Conservation (phyloP, 2,797 vertebrate genomes). For the Botia almorhae region DNA sequence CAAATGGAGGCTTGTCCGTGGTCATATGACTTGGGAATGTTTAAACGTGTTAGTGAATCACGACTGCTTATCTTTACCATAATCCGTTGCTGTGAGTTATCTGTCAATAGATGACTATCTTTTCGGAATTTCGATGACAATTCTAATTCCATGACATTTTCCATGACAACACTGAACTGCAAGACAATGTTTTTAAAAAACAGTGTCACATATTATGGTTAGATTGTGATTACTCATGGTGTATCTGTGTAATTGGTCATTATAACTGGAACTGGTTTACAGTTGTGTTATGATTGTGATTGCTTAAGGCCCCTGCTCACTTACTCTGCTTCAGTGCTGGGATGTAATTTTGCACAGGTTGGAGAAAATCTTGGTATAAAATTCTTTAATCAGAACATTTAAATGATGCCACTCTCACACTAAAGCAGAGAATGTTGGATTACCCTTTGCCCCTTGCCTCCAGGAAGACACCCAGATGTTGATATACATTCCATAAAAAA, state of each 20-base stretch:
- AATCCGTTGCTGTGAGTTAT: not conserved
- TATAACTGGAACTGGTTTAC: not conserved
- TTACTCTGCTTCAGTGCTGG: too few species aligned
- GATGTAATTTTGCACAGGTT: too few species aligned
- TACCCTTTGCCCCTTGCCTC: not conserved
- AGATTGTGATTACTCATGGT: not conserved
- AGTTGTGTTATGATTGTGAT: not conserved
- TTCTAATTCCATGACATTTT: too few species aligned
- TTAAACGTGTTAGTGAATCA: not conserved
- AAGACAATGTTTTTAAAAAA: not conserved
- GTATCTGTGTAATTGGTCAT: not conserved
- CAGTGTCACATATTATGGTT: not conserved
- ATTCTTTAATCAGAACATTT: too few species aligned
- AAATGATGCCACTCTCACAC: not conserved
- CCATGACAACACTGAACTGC: too few species aligned
- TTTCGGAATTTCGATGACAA: slow-evolving; percentile 6
- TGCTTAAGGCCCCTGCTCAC: too few species aligned
- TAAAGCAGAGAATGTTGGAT: not conserved
- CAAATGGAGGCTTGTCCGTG: not conserved
- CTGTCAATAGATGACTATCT: not conserved
- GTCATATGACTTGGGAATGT: slow-evolving; percentile 17
- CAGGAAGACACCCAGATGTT: slow-evolving; percentile 15
- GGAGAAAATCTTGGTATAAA: too few species aligned
- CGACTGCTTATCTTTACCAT: not conserved
- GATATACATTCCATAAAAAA: too few species aligned